phyloP scores from a whole-genome alignment of 2,888 invertebrate genomes.

The Troides oblongomaculatus region DNA sequence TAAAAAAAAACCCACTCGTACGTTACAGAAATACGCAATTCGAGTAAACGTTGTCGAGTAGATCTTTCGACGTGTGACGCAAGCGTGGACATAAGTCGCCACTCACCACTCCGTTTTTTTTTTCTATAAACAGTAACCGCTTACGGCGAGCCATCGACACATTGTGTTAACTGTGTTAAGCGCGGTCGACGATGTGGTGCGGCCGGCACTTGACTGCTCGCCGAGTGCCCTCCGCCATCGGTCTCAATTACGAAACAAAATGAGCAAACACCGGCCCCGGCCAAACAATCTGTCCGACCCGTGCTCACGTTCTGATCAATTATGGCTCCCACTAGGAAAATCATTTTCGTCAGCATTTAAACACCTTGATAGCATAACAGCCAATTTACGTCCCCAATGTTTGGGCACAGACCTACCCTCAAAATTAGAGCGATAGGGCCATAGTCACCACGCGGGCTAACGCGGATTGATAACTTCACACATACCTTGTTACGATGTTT shows the following conservation, averaged over 20 bases:
- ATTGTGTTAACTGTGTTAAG: conserved; percentile 37
- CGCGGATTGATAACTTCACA: too few species aligned
- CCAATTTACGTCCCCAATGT: too few species aligned
- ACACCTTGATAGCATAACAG: neutral
- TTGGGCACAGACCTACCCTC: too few species aligned
- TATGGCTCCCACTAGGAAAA: neutral
- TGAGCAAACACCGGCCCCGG: conserved; percentile 41
- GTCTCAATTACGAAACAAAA: conserved; percentile 62
- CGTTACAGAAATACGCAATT: neutral
- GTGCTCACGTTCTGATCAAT: neutral
- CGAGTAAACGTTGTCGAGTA: neutral
- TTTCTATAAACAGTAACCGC: conserved; percentile 36
- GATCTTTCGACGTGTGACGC: conserved; percentile 10
- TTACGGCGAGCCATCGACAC: conserved; percentile 32
- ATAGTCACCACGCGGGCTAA: too few species aligned
- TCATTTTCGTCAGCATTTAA: neutral
- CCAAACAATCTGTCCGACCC: conserved; percentile 35
- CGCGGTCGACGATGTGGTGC: conserved; percentile 29
- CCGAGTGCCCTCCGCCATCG: conserved; percentile 50
- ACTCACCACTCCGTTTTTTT: conserved; percentile 19
- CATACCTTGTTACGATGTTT: too few species aligned
- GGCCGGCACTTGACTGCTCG: conserved; percentile 42
- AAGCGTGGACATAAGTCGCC: conserved; percentile 26
- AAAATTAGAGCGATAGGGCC: too few species aligned
- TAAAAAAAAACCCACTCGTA: neutral